Evolutionary conservation across 2,797 vertebrate genomes (phyloP).

Genomic region (Brachymystax lenok): DNA sequence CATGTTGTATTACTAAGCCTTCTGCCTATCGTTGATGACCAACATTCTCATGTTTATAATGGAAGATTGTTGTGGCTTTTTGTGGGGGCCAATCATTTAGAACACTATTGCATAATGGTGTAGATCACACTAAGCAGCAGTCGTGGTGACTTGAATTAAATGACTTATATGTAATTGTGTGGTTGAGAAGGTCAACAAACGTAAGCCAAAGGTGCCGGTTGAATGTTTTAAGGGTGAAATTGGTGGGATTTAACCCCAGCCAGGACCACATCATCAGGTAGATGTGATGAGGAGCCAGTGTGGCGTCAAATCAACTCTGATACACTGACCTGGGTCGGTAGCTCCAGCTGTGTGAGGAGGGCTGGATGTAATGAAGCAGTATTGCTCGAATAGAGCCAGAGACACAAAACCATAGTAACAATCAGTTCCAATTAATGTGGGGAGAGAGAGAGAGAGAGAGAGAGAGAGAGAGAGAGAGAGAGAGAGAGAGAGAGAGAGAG

Average conservation of each 20-base stretch:
- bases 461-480: neutral
- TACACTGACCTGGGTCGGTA: neutral
- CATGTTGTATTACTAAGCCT: neutral
- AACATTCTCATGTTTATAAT: neutral
- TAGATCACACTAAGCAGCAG: too few species aligned
- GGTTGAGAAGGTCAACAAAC: too few species aligned
- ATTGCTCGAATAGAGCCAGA: constrained; percentile 61
- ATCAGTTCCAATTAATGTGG: constrained; percentile 69
- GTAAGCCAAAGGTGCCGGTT: too few species aligned
- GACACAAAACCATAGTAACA: constrained; percentile 75
- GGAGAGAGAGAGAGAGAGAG: neutral
- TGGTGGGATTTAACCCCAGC: too few species aligned
- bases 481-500: neutral
- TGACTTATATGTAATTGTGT: too few species aligned
- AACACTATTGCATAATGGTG: too few species aligned
- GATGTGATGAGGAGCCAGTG: too few species aligned
- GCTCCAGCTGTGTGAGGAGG: neutral
- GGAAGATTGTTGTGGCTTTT: neutral
- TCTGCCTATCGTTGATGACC: neutral
- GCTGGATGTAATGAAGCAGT: constrained; percentile 58
- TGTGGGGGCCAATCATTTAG: neutral
- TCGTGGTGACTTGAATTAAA: too few species aligned
- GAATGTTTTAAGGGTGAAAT: too few species aligned
- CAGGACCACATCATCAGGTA: too few species aligned
- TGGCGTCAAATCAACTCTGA: neutral